Conservation (phyloP, 2,797 vertebrate species). For the Neomorphus geoffroyi region DNA sequence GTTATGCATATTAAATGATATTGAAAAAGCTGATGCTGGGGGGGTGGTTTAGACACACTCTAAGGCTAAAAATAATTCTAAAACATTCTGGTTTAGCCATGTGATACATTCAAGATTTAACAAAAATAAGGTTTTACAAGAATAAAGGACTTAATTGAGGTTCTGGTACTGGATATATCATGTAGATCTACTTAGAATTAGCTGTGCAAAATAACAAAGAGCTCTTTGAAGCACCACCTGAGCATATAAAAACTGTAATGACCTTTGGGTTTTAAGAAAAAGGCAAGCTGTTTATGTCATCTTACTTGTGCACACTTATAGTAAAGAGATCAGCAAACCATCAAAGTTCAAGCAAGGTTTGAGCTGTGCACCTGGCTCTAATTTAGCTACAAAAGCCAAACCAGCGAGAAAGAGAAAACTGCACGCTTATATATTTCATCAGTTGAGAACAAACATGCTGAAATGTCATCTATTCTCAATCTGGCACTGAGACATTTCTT, state of each 20-base stretch:
- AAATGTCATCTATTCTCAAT: constrained; percentile 25
- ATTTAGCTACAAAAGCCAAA: constrained; percentile 38
- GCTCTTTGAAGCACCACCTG: constrained; percentile 35
- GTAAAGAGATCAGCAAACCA: constrained; percentile 33
- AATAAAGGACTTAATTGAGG: background rate
- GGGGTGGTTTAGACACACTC: background rate
- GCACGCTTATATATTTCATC: background rate
- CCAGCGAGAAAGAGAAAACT: background rate
- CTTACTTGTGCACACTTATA: background rate
- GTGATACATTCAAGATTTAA: background rate
- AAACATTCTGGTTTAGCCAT: background rate
- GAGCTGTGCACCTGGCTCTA: constrained; percentile 32
- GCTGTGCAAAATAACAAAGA: background rate
- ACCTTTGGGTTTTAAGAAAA: constrained; percentile 17
- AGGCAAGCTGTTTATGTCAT: background rate
- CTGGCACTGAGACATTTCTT: background rate
- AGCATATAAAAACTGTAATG: background rate
- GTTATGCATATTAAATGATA: background rate
- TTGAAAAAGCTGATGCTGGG: background rate
- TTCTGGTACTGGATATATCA: constrained; percentile 2
- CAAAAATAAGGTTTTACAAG: background rate
- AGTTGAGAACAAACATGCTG: background rate
- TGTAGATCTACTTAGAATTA: constrained; percentile 17
- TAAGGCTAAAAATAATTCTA: background rate
- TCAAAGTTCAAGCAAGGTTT: constrained; percentile 30